Conservation (phyloP, 2,113 vertebrate species). For the Thermophis baileyi region DNA sequence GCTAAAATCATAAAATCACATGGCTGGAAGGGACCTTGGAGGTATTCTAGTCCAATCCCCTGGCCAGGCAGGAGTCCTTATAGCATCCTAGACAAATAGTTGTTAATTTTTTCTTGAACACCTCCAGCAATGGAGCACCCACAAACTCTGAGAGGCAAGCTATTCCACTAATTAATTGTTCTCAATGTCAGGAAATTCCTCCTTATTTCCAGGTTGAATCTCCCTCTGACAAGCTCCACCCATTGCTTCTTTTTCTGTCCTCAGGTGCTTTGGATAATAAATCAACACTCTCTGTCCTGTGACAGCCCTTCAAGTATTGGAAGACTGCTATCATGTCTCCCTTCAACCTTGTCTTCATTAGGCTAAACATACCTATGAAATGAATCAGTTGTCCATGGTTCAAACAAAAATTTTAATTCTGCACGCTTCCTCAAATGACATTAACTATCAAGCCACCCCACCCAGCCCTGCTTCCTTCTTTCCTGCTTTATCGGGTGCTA, state of each 20-base stretch:
- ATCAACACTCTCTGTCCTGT: neutral
- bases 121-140: neutral
- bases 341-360: neutral
- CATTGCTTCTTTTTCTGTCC: neutral
- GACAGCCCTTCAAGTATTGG: neutral
- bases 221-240: neutral
- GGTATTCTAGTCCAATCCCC: neutral
- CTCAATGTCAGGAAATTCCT: no score
- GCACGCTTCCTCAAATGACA: neutral
- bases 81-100: neutral
- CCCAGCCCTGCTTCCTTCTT: neutral
- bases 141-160: neutral
- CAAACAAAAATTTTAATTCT: slow-evolving; percentile 17
- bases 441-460: neutral
- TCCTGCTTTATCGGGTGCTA: slow-evolving; percentile 1
- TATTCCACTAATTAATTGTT: no score
- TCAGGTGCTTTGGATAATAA: neutral
- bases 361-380: neutral
- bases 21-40: neutral
- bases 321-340: neutral
- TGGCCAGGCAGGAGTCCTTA: neutral
- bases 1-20: neutral
- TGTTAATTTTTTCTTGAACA: neutral
- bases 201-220: no score
- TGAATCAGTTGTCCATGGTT: neutral